Evolutionary conservation across 2,113 vertebrate species (phyloP).

Genomic region (Neotoma lepida): DNA sequence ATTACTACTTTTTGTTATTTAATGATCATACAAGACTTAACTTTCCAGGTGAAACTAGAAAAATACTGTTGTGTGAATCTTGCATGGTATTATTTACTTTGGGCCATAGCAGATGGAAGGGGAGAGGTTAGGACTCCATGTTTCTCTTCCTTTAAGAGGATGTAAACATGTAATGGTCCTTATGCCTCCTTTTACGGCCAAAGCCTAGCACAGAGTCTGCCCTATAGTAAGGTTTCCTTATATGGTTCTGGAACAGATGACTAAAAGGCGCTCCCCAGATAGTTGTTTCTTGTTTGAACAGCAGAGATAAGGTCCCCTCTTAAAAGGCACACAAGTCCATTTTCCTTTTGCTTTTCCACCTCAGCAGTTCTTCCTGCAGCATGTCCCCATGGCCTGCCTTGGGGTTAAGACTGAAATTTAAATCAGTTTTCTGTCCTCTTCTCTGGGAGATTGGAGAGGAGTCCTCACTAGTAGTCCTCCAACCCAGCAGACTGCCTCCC

Average conservation of each 20-base stretch:
- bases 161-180: not conserved
- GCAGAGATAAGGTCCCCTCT: constrained; percentile 1
- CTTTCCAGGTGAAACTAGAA: not conserved
- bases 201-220: not conserved
- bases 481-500: constrained; percentile 55
- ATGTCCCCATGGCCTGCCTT: not conserved
- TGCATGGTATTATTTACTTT: not conserved
- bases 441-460: constrained; percentile 69
- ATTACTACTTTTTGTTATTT: not conserved
- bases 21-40: not conserved
- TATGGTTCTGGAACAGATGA: not conserved
- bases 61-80: not conserved
- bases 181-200: not conserved
- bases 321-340: constrained; percentile 1
- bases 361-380: constrained; percentile 27
- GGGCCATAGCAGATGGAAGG: not conserved
- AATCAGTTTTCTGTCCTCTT: constrained; percentile 54
- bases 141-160: not conserved
- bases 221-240: not conserved
- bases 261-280: not conserved
- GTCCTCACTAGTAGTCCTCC: constrained; percentile 66
- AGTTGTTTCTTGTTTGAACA: constrained; percentile 12
- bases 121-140: not conserved
- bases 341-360: constrained; percentile 27
- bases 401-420: constrained; percentile 47